Percentiles rank a stretch among this genome's conserved stretches.
These are phyloP conservation scores for Labeo calbasu DNA, from an alignment of 2,797 vertebrate genomes.

Conservation along the genomic window DNA sequence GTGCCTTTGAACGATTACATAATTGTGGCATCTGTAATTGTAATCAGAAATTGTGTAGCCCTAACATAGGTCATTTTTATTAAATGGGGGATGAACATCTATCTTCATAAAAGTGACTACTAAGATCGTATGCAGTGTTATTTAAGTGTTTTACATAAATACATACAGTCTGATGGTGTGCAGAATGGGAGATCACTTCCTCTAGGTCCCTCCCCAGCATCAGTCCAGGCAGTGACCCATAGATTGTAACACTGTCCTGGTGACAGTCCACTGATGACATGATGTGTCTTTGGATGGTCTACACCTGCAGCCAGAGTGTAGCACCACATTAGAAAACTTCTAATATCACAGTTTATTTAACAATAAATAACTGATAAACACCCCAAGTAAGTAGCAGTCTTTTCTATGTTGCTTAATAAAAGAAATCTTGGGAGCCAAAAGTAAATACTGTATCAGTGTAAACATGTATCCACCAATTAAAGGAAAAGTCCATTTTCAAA, in stretches of 20 bases:
- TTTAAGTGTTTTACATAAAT: neutral
- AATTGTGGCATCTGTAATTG: no score
- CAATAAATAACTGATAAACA: neutral
- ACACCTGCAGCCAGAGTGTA: conserved; percentile 49
- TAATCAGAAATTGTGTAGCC: no score
- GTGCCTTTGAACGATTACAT: no score
- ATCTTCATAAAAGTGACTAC: neutral
- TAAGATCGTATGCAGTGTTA: neutral
- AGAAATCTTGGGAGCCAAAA: neutral
- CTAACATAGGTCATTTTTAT: neutral
- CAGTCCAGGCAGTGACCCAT: conserved; percentile 84
- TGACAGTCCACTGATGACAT: conserved; percentile 61
- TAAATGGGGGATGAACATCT: neutral
- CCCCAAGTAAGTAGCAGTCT: neutral
- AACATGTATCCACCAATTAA: neutral
- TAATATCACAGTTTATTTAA: neutral
- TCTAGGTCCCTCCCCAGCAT: conserved; percentile 79
- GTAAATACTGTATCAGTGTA: neutral
- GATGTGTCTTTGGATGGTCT: conserved; percentile 24
- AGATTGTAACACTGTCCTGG: conserved; percentile 70
- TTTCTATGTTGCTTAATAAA: neutral
- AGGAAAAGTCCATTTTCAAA: no score
- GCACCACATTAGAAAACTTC: neutral
- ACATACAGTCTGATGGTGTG: conserved; percentile 21
- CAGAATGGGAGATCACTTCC: conserved; percentile 27